Percentiles rank a stretch among this genome's conserved stretches.
Evolutionary conservation across 53 echinoderm and acorn worm genomes (phyloP).

Genomic region (Arbacia lixula): DNA sequence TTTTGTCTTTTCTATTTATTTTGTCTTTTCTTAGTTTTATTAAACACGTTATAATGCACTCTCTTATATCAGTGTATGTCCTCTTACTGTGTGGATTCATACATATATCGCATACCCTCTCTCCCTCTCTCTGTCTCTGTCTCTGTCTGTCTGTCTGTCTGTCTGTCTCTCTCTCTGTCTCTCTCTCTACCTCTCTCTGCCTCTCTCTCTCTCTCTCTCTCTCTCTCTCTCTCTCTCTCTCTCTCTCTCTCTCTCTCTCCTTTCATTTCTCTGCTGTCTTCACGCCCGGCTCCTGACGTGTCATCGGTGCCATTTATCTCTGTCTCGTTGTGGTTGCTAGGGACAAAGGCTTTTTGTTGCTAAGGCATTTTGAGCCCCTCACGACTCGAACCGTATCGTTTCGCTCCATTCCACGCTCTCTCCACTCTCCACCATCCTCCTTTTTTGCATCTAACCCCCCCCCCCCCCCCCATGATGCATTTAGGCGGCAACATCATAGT

Average conservation of each 20-base stretch:
- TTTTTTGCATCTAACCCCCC: background rate
- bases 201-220: background rate
- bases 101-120: background rate
- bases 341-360: slow-evolving; percentile 48
- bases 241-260: background rate
- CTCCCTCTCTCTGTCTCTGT: background rate
- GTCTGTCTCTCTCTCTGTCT: background rate
- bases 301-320: slow-evolving; percentile 32
- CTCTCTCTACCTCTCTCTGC: background rate
- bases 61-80: too few relatives aligned
- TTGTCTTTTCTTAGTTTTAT: too few relatives aligned
- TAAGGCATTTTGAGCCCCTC: slow-evolving; percentile 36
- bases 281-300: slow-evolving; percentile 2
- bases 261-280: slow-evolving; percentile 13
- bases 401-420: slow-evolving; percentile 5
- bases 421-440: background rate
- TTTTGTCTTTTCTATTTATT: too few relatives aligned
- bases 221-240: background rate
- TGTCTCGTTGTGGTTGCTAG: slow-evolving; percentile 24
- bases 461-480: background rate
- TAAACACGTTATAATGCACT: too few relatives aligned
- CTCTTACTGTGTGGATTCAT: too few relatives aligned
- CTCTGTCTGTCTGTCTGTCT: background rate
- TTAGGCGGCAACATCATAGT: slow-evolving; percentile 1
- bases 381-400: slow-evolving; percentile 17